Conservation (phyloP, 2,113 vertebrate genomes). For the Blennius ocellaris region DNA sequence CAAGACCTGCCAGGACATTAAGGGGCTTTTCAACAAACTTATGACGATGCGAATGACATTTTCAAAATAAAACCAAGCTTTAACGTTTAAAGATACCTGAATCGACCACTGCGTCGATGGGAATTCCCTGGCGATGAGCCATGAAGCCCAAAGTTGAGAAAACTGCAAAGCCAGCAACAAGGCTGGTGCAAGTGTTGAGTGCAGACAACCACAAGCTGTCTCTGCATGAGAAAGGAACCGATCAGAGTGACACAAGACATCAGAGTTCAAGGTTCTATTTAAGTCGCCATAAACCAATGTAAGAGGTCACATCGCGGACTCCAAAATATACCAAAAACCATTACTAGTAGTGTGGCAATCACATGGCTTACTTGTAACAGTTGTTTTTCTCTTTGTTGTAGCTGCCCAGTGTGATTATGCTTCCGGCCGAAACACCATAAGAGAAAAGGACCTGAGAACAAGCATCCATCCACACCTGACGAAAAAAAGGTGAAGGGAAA, state of each 20-base stretch:
- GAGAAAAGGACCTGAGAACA: conserved; percentile 58
- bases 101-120: conserved; percentile 57
- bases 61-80: too few species aligned
- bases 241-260: too few species aligned
- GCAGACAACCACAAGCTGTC: conserved; percentile 57
- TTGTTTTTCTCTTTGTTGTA: conserved; percentile 57
- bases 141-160: conserved; percentile 71
- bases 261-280: too few species aligned
- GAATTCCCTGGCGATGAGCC: conserved; percentile 58
- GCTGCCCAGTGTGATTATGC: conserved; percentile 41
- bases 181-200: conserved; percentile 57
- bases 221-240: conserved; percentile 5
- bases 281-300: too few species aligned
- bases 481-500: too few species aligned
- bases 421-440: conserved; percentile 43
- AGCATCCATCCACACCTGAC: conserved; percentile 58
- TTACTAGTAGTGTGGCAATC: too few species aligned
- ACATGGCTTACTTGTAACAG: conserved; percentile 41
- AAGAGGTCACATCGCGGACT: too few species aligned
- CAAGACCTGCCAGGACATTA: conserved; percentile 33
- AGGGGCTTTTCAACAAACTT: too few species aligned
- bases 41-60: too few species aligned
- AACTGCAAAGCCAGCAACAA: conserved; percentile 49
- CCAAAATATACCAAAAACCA: too few species aligned
- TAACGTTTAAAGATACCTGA: conserved; percentile 54